Conservation (phyloP, 2,888 invertebrate species). For the Alentia gelatinosa region DNA sequence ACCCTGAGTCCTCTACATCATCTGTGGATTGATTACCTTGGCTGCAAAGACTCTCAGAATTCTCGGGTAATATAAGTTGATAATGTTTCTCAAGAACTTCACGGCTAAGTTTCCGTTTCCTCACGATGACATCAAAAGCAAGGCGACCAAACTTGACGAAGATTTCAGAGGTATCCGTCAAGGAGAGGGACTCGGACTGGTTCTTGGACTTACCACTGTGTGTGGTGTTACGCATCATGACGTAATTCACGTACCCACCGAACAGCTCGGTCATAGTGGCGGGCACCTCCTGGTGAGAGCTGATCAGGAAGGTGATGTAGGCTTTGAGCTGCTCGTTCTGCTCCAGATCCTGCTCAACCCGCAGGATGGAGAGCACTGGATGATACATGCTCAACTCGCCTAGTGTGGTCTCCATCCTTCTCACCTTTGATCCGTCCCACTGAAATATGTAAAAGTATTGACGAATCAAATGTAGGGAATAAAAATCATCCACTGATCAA, state of each 20-base stretch:
- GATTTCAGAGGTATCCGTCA: not conserved
- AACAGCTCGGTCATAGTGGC: constrained; percentile 60
- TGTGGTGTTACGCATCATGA: constrained; percentile 13
- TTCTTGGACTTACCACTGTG: not conserved
- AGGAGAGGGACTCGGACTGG: not conserved
- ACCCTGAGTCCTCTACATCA: not conserved
- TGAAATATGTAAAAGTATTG: too few species aligned
- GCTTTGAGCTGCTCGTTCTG: constrained; percentile 25
- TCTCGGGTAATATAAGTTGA: not conserved
- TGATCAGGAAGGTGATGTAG: constrained; percentile 28
- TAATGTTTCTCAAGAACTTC: not conserved
- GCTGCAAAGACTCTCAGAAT: not conserved
- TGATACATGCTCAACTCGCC: not conserved
- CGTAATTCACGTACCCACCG: constrained; percentile 56
- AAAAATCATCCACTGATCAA: not conserved
- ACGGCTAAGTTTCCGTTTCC: constrained; percentile 28
- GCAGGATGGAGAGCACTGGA: constrained; percentile 28
- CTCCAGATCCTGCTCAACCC: constrained; percentile 30
- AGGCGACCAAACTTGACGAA: constrained; percentile 57
- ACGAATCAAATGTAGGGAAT: not conserved
- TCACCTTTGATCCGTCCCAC: too few species aligned
- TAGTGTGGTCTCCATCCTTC: not conserved
- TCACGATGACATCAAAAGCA: constrained; percentile 54
- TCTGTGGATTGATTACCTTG: not conserved
- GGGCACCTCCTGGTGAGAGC: constrained; percentile 55